These are phyloP conservation scores for Lithobates pipiens DNA, from an alignment of 2,797 vertebrate genomes.

Conservation along the genomic window DNA sequence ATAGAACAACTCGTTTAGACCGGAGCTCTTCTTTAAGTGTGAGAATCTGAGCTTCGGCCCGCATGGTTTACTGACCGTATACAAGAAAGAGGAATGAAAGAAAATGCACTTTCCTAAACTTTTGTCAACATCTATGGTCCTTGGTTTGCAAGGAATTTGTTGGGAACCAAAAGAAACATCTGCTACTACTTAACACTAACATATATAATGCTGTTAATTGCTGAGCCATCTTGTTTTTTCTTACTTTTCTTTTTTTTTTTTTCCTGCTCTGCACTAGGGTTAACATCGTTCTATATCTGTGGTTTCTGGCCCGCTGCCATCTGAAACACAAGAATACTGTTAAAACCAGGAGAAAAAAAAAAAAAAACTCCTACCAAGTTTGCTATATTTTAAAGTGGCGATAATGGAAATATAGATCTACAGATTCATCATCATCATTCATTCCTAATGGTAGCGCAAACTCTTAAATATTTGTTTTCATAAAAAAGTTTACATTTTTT, in stretches of 20 bases:
- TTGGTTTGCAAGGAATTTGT: conserved; percentile 77
- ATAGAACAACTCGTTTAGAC: no score
- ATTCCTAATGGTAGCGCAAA: neutral
- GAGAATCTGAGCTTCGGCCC: neutral
- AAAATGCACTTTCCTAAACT: conserved; percentile 62
- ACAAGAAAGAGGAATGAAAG: conserved; percentile 15
- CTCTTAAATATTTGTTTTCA: neutral
- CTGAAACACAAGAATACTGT: conserved; percentile 77
- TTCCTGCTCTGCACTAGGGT: conserved; percentile 80
- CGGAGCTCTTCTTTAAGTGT: neutral
- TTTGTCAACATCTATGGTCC: conserved; percentile 68
- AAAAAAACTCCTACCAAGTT: conserved; percentile 76
- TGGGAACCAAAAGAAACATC: conserved; percentile 76
- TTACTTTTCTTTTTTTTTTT: conserved; percentile 18
- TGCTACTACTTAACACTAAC: conserved; percentile 83
- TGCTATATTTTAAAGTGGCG: conserved; percentile 16
- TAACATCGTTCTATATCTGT: conserved; percentile 84
- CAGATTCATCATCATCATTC: neutral
- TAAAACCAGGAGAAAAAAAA: conserved; percentile 70
- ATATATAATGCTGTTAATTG: conserved; percentile 84
- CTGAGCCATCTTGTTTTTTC: conserved; percentile 82
- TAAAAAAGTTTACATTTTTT: conserved; percentile 4
- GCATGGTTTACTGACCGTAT: neutral
- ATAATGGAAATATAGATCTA: conserved; percentile 21
- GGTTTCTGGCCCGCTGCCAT: conserved; percentile 82